Evolutionary conservation across 2,888 invertebrate species (phyloP).

Genomic region (Cetonia aurata): DNA sequence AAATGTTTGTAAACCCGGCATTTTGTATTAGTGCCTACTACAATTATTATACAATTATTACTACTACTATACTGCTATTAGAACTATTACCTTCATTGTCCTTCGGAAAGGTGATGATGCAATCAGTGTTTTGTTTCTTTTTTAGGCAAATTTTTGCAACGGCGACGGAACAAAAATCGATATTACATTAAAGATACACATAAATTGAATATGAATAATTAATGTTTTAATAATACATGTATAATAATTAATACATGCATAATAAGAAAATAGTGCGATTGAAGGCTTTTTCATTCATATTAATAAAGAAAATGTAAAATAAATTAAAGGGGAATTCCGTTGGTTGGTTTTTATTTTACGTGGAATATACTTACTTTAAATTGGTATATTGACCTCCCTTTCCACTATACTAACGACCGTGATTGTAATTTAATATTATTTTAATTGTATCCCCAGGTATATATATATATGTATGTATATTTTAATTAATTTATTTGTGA

Average conservation of each 20-base stretch:
- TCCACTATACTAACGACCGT: no score
- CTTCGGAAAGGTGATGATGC: no score
- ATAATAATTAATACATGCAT: no score
- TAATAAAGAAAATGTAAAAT: not conserved
- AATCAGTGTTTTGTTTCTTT: no score
- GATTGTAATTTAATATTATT: no score
- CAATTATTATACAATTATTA: not conserved
- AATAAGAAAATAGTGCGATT: not conserved
- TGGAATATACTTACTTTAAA: no score
- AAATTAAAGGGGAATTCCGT: slow-evolving; percentile 24
- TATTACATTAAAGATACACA: not conserved
- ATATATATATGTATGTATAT: not conserved
- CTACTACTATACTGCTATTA: no score
- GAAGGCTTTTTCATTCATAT: slow-evolving; percentile 12
- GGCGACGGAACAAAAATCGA: slow-evolving; percentile 26
- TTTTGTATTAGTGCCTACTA: slow-evolving; percentile 59
- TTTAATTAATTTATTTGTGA: slow-evolving; percentile 2
- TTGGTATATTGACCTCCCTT: no score
- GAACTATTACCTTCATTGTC: no score
- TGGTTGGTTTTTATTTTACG: slow-evolving; percentile 21
- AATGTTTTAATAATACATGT: no score
- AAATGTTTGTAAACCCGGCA: slow-evolving; percentile 62
- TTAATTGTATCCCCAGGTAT: not conserved
- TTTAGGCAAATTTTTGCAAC: not conserved
- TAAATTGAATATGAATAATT: not conserved